A percentile compares a stretch with the other conserved stretches of the same genome.
phyloP scores from a whole-genome alignment of 2,797 vertebrate species.

The Pogonophryne albipinna region DNA sequence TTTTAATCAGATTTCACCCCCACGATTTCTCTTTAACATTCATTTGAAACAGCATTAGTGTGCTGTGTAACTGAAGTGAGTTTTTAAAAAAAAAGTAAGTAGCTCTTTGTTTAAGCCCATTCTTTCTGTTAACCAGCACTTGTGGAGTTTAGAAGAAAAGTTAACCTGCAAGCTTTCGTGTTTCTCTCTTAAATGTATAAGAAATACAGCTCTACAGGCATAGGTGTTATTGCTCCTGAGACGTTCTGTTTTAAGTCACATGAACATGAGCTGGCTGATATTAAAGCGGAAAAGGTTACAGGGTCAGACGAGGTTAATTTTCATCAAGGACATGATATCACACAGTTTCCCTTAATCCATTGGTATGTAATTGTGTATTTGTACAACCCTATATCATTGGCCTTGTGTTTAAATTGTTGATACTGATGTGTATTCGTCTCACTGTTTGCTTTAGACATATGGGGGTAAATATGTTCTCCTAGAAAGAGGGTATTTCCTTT shows the following conservation, averaged over 20 bases:
- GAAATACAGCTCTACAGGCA: background rate
- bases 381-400: background rate
- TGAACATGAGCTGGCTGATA: conserved; percentile 6
- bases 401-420: background rate
- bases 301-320: conserved; percentile 30
- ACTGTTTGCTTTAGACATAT: background rate
- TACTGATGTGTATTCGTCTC: background rate
- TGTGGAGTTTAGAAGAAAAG: conserved; percentile 4
- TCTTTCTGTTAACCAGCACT: conserved; percentile 18
- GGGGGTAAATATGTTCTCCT: background rate
- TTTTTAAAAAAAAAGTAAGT: conserved; percentile 13
- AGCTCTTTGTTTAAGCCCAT: conserved; percentile 21
- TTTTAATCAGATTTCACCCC: background rate
- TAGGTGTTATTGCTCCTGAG: background rate
- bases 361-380: conserved; percentile 19
- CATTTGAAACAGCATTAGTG: conserved; percentile 16
- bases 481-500: background rate
- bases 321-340: conserved; percentile 18
- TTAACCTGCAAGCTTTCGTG: conserved; percentile 7
- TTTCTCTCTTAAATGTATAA: background rate
- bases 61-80: conserved; percentile 28
- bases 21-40: conserved; percentile 1
- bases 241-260: conserved; percentile 24
- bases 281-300: conserved; percentile 17
- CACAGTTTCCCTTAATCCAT: conserved; percentile 18